Conservation (phyloP, 2,888 invertebrate species). For the Eupithecia vulgata region DNA sequence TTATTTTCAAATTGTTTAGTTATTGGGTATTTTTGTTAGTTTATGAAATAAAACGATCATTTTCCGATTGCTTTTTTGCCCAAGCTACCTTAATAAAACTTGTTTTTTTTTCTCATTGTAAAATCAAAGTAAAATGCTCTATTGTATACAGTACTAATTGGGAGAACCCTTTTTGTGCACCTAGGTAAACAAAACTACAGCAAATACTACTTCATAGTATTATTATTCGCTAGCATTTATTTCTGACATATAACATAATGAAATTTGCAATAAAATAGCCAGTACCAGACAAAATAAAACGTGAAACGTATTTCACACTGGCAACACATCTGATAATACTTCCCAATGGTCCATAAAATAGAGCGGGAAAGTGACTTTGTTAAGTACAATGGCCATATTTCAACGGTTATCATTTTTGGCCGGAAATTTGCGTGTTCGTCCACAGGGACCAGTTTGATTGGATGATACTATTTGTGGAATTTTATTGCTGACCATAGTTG, state of each 20-base stretch:
- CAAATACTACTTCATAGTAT: not conserved
- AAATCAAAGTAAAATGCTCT: too few relatives aligned
- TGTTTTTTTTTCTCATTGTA: too few relatives aligned
- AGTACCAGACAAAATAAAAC: slow-evolving; percentile 45
- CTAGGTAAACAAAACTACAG: too few relatives aligned
- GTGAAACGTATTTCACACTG: slow-evolving; percentile 53
- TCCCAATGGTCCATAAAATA: slow-evolving; percentile 63
- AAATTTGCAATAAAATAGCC: slow-evolving; percentile 15
- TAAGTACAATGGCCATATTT: slow-evolving; percentile 63
- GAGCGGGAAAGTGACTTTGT: slow-evolving; percentile 59
- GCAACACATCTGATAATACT: slow-evolving; percentile 63
- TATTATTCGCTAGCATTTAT: not conserved
- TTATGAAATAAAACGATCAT: too few relatives aligned
- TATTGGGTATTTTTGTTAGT: too few relatives aligned
- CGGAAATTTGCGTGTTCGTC: slow-evolving; percentile 62
- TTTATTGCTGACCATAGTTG: slow-evolving; percentile 47
- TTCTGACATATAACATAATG: not conserved
- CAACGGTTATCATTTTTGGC: slow-evolving; percentile 76
- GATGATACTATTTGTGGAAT: slow-evolving; percentile 60
- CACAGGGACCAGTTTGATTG: slow-evolving; percentile 70
- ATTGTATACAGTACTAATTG: too few relatives aligned
- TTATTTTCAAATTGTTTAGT: too few relatives aligned
- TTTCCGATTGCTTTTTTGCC: too few relatives aligned
- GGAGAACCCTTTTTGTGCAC: not conserved
- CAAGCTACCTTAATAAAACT: too few relatives aligned